Percentiles rank a stretch among this genome's conserved stretches.
These are phyloP conservation scores for Temnothorax unifasciatus DNA, from an alignment of 2,888 invertebrate genomes.

Conservation along the genomic window DNA sequence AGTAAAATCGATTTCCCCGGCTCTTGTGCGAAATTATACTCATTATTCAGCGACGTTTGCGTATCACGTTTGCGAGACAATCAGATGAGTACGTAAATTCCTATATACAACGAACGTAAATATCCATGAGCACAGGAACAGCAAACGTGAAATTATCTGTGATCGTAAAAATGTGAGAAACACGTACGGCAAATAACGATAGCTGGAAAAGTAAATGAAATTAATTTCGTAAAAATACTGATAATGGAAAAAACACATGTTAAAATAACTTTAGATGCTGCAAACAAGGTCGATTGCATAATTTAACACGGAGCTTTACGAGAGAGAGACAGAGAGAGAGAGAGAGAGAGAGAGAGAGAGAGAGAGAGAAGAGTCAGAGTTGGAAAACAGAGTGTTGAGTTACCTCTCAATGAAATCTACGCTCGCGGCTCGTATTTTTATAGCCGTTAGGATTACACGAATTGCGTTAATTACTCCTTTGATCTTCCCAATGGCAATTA, in stretches of 20 bases:
- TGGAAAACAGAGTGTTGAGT: neutral
- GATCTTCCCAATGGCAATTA: constrained; percentile 64
- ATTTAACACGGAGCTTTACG: neutral
- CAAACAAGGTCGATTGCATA: constrained; percentile 7
- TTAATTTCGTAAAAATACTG: neutral
- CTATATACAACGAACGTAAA: neutral
- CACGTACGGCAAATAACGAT: neutral
- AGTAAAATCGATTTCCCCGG: neutral
- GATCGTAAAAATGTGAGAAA: constrained; percentile 4
- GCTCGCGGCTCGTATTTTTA: constrained; percentile 11
- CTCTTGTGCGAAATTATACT: neutral
- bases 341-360: no score
- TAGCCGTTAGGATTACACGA: neutral
- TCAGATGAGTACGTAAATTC: neutral
- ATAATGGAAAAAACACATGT: neutral
- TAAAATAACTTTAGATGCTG: constrained; percentile 10
- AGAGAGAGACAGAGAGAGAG: no score
- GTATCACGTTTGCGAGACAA: neutral
- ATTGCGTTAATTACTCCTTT: constrained; percentile 62
- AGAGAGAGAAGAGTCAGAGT: neutral
- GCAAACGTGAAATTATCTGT: neutral
- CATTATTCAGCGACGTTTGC: neutral
- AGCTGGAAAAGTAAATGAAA: neutral
- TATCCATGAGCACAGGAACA: neutral
- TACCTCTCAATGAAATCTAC: neutral